Evolutionary conservation across 1,140 invertebrate genomes (phyloP), one percentile per base, ranked within the genome.

Genomic region (Drosophila athabasca): DNA sequence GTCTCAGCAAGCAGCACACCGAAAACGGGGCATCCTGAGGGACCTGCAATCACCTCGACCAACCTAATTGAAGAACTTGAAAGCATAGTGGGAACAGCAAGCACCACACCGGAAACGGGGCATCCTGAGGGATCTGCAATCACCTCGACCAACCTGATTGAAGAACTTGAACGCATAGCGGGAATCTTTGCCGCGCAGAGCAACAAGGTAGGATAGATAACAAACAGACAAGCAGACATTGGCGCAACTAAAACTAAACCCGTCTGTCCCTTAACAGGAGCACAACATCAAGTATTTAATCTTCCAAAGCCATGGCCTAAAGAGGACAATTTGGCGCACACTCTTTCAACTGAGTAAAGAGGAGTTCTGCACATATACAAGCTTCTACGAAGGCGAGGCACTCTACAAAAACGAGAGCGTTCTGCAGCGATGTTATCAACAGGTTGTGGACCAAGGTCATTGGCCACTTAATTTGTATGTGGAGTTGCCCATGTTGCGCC

Each of bases 271-370:
- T 6, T 24, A 48, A 24, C 41, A 85, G 82, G 62, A 75, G 24
- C 65, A 87, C 54, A 81, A 77, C 2, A n/a, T 85, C 6, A 57
- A 24, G n/a, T 70, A 74, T 7, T 53, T 85, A 15, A 41, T 85
- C 9, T 49, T 43, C 58, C 74, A 52, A 1, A 78, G 59, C 26
- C 22, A 49, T 19, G 81, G 81, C 0, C 41, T 77, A 0, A 69
- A 50, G 11, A 39, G 43, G 3, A 24, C 44, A 2, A 43, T 84
- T 50, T 84, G 81, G 81, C 77, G 68, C 6, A 70, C 80, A 29
- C 51, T 84, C 6, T 57, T 59, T 6, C 67, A 80, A 0, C 13
- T 84, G 9, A 74, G n/a, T 6, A 6, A 46, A 1, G 0, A 35
- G 9, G 81, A 84, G 15, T 84, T 84, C 13, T 48, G 24, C 6